These are phyloP conservation scores for Cricetomys ansorgei DNA, from an alignment of 2,113 vertebrate species.

Conservation along the genomic window DNA sequence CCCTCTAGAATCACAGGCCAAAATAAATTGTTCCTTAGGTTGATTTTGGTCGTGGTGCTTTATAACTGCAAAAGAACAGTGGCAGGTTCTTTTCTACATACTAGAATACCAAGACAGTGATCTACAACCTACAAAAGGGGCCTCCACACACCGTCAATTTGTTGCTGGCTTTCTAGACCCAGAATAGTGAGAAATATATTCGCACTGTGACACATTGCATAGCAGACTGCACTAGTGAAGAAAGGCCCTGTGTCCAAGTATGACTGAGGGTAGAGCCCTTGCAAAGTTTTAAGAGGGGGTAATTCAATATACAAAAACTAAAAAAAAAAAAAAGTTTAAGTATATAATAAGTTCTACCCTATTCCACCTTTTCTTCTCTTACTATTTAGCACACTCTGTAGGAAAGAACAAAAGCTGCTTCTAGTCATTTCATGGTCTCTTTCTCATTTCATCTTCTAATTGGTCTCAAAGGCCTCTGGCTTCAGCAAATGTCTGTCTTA, in stretches of 20 bases:
- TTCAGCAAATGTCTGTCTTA: background rate
- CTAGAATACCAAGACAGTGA: background rate
- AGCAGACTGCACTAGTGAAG: background rate
- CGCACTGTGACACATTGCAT: background rate
- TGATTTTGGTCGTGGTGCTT: background rate
- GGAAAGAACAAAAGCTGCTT: background rate
- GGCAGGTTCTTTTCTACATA: background rate
- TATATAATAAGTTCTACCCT: background rate
- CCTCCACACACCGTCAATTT: fast-evolving
- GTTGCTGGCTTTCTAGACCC: background rate
- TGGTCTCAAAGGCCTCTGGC: background rate
- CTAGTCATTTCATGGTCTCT: background rate
- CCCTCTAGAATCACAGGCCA: background rate
- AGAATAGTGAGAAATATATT: background rate
- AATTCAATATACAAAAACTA: background rate
- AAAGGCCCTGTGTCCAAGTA: background rate
- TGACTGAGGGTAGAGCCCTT: background rate
- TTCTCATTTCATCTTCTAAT: background rate
- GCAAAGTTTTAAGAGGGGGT: background rate
- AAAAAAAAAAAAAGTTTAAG: background rate
- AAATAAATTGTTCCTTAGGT: background rate
- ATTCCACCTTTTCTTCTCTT: background rate
- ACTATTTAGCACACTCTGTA: background rate
- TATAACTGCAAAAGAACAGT: background rate
- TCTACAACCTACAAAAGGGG: background rate